Base-by-base conservation (phyloP, 2,797 vertebrate genomes). In the Tangara arthus region DNA sequence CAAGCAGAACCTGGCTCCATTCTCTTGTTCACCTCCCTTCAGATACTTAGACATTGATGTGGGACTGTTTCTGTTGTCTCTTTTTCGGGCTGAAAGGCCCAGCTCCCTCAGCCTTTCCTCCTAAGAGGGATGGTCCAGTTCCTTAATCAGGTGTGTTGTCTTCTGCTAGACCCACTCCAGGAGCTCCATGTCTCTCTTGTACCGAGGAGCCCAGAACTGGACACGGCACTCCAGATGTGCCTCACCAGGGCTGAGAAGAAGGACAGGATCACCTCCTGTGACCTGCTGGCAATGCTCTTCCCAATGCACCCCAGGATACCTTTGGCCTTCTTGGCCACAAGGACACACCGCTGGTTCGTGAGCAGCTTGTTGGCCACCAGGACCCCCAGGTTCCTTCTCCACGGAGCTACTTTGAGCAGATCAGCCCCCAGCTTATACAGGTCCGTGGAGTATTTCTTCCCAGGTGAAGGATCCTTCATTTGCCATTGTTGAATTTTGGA, bases 391-490 rank as follows among this genome's bases (percentile, higher is more conserved):
- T 44, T 44, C 28, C n/a, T 59, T 46, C 52, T 65, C 24, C 0
- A 0, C 0, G 0, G 28, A 65, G 13, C 9, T 46, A n/a, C 23
- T 52, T 57, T 3, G 0, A 80, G 17, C 4, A 65, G 44, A 3
- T 34, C 68, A 72, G 14, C 7, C 14, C 10, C 7, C 20, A 65
- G 34, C 24, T 28, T 7, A 0, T 15, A 17, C 17, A 13, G 30
- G 10, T 35, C 4, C 21, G 16, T 32, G 27, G 15, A 4, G 7
- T 73, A 5, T 32, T 60, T 11, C 26, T 73, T 2, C 5, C 18
- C 12, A 32, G 21, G 21, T 9, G 5, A 8, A 66, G 24, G 24
- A 47, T 18, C 4, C 41, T 68, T 9, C 22, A 47, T 60, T 53
- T 60, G 21, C 21, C 30, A 12, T 32, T 27, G 22, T 0, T 46